Evolutionary conservation across 2,113 vertebrate species (phyloP).

Genomic region (Reinhardtius hippoglossoides): DNA sequence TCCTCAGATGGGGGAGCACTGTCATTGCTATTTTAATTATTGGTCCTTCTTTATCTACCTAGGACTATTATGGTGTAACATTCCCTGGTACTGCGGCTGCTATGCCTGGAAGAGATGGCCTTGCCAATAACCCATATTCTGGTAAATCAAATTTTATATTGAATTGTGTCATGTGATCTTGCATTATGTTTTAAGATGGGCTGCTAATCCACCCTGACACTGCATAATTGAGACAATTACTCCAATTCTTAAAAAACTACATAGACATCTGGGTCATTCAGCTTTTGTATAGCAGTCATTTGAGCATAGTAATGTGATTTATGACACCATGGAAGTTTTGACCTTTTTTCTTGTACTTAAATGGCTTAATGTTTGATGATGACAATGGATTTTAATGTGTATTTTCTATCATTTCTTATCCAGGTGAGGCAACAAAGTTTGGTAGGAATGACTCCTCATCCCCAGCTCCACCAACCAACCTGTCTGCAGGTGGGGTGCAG

Average conservation of each 20-base stretch:
- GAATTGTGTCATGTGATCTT: background rate
- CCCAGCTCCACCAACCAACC: slow-evolving; percentile 90
- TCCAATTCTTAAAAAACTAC: background rate
- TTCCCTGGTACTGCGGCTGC: slow-evolving; percentile 91
- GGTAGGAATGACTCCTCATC: slow-evolving; percentile 94
- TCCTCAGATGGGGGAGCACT: background rate
- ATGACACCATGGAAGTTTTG: background rate
- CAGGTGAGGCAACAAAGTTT: slow-evolving; percentile 96
- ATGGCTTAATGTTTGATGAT: no score
- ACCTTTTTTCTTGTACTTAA: background rate
- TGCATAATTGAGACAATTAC: background rate
- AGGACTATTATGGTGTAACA: slow-evolving; percentile 98
- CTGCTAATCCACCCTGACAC: background rate
- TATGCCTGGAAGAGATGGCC: slow-evolving; percentile 92
- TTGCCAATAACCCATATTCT: slow-evolving; percentile 93
- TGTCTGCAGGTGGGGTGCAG: slow-evolving; percentile 87
- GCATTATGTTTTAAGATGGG: background rate
- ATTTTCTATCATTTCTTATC: background rate
- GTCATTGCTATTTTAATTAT: background rate
- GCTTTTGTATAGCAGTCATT: background rate
- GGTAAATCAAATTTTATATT: slow-evolving; percentile 75
- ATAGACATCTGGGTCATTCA: background rate
- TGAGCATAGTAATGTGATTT: background rate
- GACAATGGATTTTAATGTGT: background rate
- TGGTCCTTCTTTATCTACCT: background rate